Conservation (phyloP, 1,140 invertebrate genomes). For the Musca vetustissima region DNA sequence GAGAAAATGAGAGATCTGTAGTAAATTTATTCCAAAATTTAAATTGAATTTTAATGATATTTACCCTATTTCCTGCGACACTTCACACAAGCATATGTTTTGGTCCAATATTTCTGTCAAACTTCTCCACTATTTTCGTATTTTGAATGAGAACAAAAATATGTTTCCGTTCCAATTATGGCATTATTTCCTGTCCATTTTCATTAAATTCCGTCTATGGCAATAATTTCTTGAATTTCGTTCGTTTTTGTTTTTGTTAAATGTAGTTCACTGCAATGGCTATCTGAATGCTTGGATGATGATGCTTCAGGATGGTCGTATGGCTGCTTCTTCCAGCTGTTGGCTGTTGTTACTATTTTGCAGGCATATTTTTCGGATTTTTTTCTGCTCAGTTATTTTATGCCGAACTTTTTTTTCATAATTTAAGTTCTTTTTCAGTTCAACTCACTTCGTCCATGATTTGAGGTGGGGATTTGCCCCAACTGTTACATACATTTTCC, state of each 20-base stretch:
- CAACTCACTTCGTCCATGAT: too few species aligned
- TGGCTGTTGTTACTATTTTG: background rate
- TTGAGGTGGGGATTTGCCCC: background rate
- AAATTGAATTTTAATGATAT: too few species aligned
- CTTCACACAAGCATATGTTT: too few species aligned
- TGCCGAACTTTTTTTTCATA: too few species aligned
- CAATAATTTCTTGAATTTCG: conserved; percentile 15
- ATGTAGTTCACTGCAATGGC: background rate
- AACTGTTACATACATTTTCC: too few species aligned
- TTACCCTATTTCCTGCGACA: too few species aligned
- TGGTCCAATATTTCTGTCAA: too few species aligned
- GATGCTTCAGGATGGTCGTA: background rate
- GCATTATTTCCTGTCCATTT: conserved; percentile 19
- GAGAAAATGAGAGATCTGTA: too few species aligned
- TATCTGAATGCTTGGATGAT: background rate
- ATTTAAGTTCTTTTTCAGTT: too few species aligned
- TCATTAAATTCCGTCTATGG: conserved; percentile 15
- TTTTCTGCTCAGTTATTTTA: background rate
- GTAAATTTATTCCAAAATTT: too few species aligned
- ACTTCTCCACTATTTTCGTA: too few species aligned
- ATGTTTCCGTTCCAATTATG: conserved; percentile 18
- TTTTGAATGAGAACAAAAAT: too few species aligned
- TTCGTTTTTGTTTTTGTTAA: background rate
- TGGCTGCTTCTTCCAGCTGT: background rate
- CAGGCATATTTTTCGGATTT: conserved; percentile 4